Base-by-base conservation (phyloP, 1,140 invertebrate genomes). In the Frieseomelitta varia region DNA sequence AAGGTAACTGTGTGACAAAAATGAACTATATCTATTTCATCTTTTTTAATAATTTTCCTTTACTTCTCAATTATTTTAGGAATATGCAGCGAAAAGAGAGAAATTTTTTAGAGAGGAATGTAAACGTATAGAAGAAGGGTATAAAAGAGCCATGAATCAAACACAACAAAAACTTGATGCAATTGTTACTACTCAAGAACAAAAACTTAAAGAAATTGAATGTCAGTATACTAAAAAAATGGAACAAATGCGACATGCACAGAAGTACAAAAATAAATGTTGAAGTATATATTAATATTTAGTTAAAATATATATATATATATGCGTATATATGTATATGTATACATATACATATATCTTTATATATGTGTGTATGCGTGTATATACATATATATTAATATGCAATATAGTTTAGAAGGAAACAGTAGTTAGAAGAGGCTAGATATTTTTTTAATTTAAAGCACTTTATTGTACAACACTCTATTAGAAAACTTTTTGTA, bases 221-320 rank as follows among this genome's bases (percentile, higher is more conserved):
- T 85, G 77, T 84, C 90, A 91, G 72, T 90, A 92, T 69, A 84
- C 88, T 34, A 90, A 93, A 77, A 87, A 84, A 84, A 82, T 90
- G 73, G 91, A 93, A 88, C 92, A 93, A 91, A 91, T 93, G 86
- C 89, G 91, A 92, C 90, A 85, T 87, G 88, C 92, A 92, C 88
- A 88, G 88, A 92, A 94, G 93, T 94, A 94, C 93, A 94, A 94
- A 94, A 90, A 88, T 90, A 94, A 94, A 92, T 91, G 88, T 94
- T 94, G 88, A 94, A 90, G 69, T 90, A 90, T 85, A 88, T 93
- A 92, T 91, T 91, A 91, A 89, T 91, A 90, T 61, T 61, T 61
- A 61, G 58, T 61, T 61, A 61, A 61, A 58, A 3, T 1, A 56
- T 24, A 56, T 56, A 61, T 61, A 61, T 61, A 61, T n/a, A 61